A percentile compares a stretch with the other conserved stretches of the same genome.
These are phyloP conservation scores for Mus pahari DNA, from an alignment of 2,113 vertebrate genomes.

Conservation along the genomic window DNA sequence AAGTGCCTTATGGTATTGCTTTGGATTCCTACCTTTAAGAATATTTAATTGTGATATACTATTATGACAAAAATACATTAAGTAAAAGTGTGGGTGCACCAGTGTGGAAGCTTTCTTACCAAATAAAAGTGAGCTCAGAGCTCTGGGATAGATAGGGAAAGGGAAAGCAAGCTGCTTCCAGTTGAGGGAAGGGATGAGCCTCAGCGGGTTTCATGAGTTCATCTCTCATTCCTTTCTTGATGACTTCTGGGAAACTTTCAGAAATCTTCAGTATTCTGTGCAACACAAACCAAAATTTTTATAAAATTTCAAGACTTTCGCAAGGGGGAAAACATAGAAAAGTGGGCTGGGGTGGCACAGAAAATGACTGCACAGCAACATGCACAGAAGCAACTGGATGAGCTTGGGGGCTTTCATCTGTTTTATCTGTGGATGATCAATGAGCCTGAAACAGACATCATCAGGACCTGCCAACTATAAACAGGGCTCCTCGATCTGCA, in stretches of 20 bases:
- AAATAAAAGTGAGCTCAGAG: slow-evolving; percentile 3
- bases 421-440: not conserved
- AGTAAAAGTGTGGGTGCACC: not conserved
- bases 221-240: not conserved
- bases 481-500: not conserved
- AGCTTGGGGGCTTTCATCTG: not conserved
- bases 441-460: not conserved
- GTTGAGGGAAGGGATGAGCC: rapidly evolving
- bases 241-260: not conserved
- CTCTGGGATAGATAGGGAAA: not conserved
- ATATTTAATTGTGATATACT: not conserved
- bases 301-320: not conserved
- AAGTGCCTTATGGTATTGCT: slow-evolving; percentile 5
- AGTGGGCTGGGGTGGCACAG: not conserved
- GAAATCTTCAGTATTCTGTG: not conserved
- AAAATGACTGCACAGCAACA: not conserved
- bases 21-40: slow-evolving; percentile 20
- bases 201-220: not conserved
- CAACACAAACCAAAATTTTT: not conserved
- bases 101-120: not conserved
- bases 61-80: not conserved
- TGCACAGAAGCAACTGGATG: not conserved
- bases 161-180: not conserved
- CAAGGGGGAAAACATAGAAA: not conserved
- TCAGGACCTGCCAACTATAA: not conserved